phyloP scores from a whole-genome alignment of 1,140 invertebrate species.

The Frieseomelitta varia region DNA sequence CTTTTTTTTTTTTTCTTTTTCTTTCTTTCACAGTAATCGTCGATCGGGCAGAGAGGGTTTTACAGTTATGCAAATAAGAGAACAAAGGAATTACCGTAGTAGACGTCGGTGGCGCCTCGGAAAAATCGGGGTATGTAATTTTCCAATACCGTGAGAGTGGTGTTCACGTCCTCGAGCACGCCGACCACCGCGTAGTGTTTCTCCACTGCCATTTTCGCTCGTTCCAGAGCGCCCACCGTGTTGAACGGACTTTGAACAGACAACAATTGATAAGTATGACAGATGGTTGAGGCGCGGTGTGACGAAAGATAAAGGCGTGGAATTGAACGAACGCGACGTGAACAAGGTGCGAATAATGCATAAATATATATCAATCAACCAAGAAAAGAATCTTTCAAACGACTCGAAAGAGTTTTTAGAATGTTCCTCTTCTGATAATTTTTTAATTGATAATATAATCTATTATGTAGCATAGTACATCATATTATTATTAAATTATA shows the following conservation, averaged over 20 bases:
- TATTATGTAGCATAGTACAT: too few species aligned
- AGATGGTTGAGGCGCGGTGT: not conserved
- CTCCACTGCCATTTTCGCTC: conserved; percentile 92
- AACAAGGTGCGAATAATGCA: not conserved
- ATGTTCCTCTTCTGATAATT: too few species aligned
- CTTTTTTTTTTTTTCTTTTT: too few species aligned
- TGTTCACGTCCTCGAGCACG: conserved; percentile 93
- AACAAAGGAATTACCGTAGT: conserved; percentile 86
- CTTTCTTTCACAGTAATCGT: not conserved
- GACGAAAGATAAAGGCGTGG: not conserved
- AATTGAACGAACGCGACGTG: not conserved
- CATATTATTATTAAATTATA: too few species aligned
- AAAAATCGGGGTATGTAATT: conserved; percentile 93
- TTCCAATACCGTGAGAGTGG: conserved; percentile 91
- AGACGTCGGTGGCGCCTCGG: conserved; percentile 88
- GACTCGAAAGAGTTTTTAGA: not conserved
- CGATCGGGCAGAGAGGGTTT: not conserved
- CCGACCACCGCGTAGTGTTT: conserved; percentile 93
- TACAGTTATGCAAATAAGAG: conserved; percentile 3
- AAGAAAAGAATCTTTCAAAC: not conserved
- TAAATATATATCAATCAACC: too few species aligned
- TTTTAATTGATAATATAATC: too few species aligned
- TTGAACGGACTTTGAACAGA: conserved; percentile 88
- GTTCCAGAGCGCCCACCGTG: conserved; percentile 90
- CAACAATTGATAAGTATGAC: conserved; percentile 4